Evolutionary conservation across 1,140 invertebrate species (phyloP), one percentile per base, ranked within the genome.

Genomic region (Sarcophaga peregrina): DNA sequence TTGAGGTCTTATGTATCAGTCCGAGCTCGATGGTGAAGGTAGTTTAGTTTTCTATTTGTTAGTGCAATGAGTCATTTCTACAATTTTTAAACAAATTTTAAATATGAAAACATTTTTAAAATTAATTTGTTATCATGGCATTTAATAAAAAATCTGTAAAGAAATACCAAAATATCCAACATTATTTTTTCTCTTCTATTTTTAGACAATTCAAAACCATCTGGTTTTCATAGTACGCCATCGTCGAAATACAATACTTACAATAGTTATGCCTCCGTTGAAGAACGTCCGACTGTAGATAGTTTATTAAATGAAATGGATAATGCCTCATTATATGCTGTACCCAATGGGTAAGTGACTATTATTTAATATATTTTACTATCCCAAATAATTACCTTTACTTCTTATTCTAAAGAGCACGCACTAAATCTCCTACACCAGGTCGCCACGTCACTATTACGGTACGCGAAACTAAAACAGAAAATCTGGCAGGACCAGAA

Each of bases 241-340:
- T 82, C 83, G n/a, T 88, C 87, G 47, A 89, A 89, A 82, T 89
- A 87, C 58, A 89, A 89, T 80, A 89, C 88, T 15, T 86, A 62
- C 17, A 89, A 89, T 82, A 89, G 86, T 83, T 89, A 89, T 82
- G 85, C 87, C 50, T 85, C 88, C 25, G 88, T 88, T 76, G 88
- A 89, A 75, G 88, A 89, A 76, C 92, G 96, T 81, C 96, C 95
- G 15, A 95, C 96, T 0, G 96, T 98, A 73, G 97, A 98, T 90
- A 96, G 95, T 84, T 92, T 98, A 25, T 91, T 98, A 15, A 96
- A 97, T 84, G 96, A 98, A 90, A 92, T 98, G 83, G 95, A 94
- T 91, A 90, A 89, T 85, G 89, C 89, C 25, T 87, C 88, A 68
- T 86, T 90, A 25, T 94, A 95, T 82, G 94, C 94, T 81, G 91